Percentiles rank a stretch among this genome's conserved stretches.
These are phyloP conservation scores for Burhinus bistriatus DNA, from an alignment of 2,113 vertebrate species.

Conservation along the genomic window DNA sequence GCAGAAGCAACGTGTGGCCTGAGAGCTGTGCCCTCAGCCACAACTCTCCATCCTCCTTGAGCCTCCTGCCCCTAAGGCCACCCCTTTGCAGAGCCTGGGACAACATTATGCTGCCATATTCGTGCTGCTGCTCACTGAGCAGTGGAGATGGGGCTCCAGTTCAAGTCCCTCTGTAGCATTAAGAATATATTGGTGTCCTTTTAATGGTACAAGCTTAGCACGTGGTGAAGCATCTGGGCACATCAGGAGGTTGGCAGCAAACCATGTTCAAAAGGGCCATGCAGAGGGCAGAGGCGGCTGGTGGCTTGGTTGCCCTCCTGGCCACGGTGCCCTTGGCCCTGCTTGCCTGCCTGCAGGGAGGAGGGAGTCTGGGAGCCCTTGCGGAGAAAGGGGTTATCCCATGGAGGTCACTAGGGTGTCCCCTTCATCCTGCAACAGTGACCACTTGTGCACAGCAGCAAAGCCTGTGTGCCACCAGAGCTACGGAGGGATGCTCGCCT, in stretches of 20 bases:
- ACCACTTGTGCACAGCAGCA: no score
- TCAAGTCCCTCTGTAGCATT: not conserved
- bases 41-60: not conserved
- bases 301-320: not conserved
- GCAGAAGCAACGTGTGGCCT: rapidly evolving
- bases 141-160: not conserved
- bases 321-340: not conserved
- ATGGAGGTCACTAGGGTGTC: not conserved
- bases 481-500: not conserved
- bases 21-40: not conserved
- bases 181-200: rapidly evolving
- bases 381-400: no score
- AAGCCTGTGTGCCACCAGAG: not conserved
- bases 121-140: no score
- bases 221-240: not conserved
- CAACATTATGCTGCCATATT: rapidly evolving
- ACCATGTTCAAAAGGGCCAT: rapidly evolving
- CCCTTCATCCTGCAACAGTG: not conserved
- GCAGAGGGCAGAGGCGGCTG: not conserved
- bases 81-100: not conserved
- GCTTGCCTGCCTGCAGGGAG: no score
- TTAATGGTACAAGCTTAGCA: rapidly evolving
- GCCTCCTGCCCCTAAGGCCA: not conserved
- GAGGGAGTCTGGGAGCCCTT: not conserved
- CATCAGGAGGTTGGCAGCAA: not conserved